Evolutionary conservation across 2,797 vertebrate genomes (phyloP).

Genomic region (Garrulus glandarius): DNA sequence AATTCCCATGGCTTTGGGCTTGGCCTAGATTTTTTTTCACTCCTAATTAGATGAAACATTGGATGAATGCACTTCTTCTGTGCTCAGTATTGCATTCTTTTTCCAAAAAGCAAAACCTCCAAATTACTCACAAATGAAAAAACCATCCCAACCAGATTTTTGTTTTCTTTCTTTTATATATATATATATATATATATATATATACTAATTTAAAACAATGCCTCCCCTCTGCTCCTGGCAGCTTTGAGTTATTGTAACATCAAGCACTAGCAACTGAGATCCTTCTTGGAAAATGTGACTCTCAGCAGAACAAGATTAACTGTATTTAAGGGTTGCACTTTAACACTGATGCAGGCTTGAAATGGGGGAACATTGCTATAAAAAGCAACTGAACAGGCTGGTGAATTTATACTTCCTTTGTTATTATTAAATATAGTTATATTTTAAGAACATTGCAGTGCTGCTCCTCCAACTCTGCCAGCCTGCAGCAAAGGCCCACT

Average conservation of each 20-base stretch:
- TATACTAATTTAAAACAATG: background rate
- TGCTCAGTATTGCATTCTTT: background rate
- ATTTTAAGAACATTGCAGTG: background rate
- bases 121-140: background rate
- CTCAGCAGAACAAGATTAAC: background rate
- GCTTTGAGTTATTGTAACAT: background rate
- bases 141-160: background rate
- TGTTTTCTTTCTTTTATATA: background rate
- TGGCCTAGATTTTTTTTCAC: background rate
- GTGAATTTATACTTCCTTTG: background rate
- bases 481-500: background rate
- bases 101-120: background rate
- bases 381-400: background rate
- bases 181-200: background rate
- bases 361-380: background rate
- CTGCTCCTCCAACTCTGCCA: background rate
- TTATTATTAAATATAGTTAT: conserved; percentile 4
- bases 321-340: background rate
- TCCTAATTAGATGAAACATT: background rate
- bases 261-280: background rate
- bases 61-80: background rate
- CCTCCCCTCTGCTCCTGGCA: background rate
- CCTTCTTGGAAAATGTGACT: background rate
- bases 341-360: background rate
- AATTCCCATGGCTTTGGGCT: background rate